These are phyloP conservation scores for Drosophila tanythrix DNA, from an alignment of 2,888 invertebrate genomes.

Conservation along the genomic window DNA sequence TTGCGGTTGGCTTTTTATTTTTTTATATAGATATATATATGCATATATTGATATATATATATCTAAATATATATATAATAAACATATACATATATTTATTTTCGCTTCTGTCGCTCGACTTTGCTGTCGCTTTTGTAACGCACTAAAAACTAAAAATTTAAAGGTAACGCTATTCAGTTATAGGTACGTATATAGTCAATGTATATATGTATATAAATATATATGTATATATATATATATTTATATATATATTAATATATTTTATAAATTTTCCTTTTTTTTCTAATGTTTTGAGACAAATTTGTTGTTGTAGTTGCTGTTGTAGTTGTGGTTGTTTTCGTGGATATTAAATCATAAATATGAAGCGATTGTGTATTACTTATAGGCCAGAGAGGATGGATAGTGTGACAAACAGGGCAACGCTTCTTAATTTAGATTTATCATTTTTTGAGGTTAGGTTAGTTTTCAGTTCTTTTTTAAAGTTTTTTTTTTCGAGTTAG, in stretches of 20 bases:
- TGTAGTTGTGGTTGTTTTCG: slow-evolving; percentile 15
- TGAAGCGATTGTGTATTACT: slow-evolving; percentile 44
- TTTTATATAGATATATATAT: slow-evolving; percentile 24
- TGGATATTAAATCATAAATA: slow-evolving; percentile 45
- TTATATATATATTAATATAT: slow-evolving; percentile 24
- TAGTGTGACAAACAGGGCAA: slow-evolving; percentile 64
- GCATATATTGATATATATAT: slow-evolving; percentile 28
- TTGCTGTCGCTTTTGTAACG: slow-evolving; percentile 54
- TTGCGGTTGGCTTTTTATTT: slow-evolving; percentile 67
- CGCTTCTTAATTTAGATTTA: slow-evolving; percentile 49
- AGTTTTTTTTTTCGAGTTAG: slow-evolving; percentile 7
- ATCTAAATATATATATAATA: slow-evolving; percentile 15
- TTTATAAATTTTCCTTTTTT: slow-evolving; percentile 14
- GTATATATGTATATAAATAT: slow-evolving; percentile 24
- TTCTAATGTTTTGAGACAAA: slow-evolving; percentile 29
- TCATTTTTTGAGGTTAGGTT: slow-evolving; percentile 24
- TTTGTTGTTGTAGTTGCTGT: slow-evolving; percentile 16
- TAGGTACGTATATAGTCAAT: slow-evolving; percentile 60
- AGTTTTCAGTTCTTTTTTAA: slow-evolving; percentile 29
- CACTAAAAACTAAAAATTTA: slow-evolving; percentile 78
- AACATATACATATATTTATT: slow-evolving; percentile 30
- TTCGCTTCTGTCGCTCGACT: slow-evolving; percentile 38
- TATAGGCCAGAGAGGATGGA: slow-evolving; percentile 44
- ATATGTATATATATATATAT: slow-evolving; percentile 48
- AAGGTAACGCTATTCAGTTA: slow-evolving; percentile 69